Evolutionary conservation across 2,797 vertebrate species (phyloP).

Genomic region (Silurus aristotelis): DNA sequence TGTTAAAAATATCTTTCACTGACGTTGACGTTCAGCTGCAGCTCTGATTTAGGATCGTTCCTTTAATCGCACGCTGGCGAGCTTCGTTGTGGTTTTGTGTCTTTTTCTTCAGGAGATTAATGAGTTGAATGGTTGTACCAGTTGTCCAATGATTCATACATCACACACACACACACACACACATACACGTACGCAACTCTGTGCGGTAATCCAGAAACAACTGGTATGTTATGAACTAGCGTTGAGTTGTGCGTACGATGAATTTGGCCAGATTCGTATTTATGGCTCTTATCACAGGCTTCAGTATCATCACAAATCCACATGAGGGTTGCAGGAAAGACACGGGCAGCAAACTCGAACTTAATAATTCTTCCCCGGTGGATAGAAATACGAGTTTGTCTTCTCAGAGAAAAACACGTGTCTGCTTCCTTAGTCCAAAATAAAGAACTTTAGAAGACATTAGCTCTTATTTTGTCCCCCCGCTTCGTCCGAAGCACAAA

Average conservation of each 20-base stretch:
- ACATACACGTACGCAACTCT: neutral
- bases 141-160: constrained; percentile 34
- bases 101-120: constrained; percentile 24
- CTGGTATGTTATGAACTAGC: neutral
- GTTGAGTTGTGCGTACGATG: neutral
- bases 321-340: neutral
- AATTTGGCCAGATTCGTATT: neutral
- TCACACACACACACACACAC: constrained; percentile 29
- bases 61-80: constrained; percentile 20
- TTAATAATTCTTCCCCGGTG: neutral
- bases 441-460: neutral
- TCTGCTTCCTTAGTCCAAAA: neutral
- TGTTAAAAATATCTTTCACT: neutral
- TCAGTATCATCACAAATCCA: neutral
- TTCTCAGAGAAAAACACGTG: neutral
- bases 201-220: neutral
- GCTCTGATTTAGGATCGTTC: constrained; percentile 9
- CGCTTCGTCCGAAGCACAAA: neutral
- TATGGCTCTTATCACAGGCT: constrained; percentile 6
- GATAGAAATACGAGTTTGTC: constrained; percentile 9
- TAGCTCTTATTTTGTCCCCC: neutral
- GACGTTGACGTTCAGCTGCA: constrained; percentile 1
- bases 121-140: constrained; percentile 21
- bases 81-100: neutral
- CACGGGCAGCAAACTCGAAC: neutral